Conservation (phyloP, 2,113 vertebrate species). For the Pachycephala philippinensis region DNA sequence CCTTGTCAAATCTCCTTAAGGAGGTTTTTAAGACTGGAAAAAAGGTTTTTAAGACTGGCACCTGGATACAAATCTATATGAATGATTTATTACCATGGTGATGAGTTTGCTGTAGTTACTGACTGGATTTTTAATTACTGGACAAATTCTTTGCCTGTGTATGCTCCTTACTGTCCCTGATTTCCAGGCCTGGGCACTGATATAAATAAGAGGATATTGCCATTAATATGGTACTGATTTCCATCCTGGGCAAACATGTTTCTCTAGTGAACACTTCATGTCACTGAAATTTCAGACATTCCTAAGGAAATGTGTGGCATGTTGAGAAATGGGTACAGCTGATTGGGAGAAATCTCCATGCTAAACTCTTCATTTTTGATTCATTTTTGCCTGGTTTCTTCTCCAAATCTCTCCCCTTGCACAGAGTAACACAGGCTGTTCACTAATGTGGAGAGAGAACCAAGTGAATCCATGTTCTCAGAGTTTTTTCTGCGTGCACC, state of each 20-base stretch:
- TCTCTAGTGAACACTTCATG: not conserved
- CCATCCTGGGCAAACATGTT: not conserved
- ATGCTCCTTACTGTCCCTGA: not conserved
- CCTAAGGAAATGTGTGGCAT: not conserved
- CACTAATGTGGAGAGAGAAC: not conserved
- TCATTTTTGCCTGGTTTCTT: not conserved
- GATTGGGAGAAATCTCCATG: not conserved
- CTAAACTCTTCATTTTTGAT: not conserved
- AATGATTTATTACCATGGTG: not conserved
- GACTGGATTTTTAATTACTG: not conserved
- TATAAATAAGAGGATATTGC: not conserved
- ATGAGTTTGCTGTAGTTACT: not conserved
- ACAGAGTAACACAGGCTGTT: not conserved
- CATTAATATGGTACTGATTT: not conserved
- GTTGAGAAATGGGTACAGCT: not conserved
- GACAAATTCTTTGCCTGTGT: not conserved
- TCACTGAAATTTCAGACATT: not conserved
- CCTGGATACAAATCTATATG: not conserved
- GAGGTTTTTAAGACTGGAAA: not conserved
- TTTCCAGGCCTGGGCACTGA: not conserved
- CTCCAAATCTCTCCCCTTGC: not conserved
- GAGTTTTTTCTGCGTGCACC: not conserved
- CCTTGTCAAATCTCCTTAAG: not conserved
- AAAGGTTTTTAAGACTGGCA: not conserved
- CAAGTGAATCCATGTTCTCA: not conserved